Conservation (phyloP, 2,888 invertebrate species). For the Acleris holmiana region DNA sequence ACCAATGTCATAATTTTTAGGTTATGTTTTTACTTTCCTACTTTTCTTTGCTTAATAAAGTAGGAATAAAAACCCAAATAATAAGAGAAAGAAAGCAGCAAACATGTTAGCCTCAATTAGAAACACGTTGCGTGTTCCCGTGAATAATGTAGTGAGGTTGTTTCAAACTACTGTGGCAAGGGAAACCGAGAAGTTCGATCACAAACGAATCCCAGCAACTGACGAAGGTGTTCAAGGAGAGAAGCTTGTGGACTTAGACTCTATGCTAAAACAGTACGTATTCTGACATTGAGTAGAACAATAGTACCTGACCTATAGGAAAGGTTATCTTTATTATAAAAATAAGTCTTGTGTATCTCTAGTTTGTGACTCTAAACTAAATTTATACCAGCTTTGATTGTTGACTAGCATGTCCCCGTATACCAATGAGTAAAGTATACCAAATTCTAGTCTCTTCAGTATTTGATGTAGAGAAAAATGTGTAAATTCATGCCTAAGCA, state of each 20-base stretch:
- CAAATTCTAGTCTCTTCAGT: too few relatives aligned
- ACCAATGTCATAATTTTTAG: conserved; percentile 21
- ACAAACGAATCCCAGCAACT: conserved; percentile 72
- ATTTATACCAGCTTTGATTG: too few relatives aligned
- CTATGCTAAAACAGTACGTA: conserved; percentile 84
- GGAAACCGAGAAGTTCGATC: conserved; percentile 69
- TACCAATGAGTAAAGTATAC: too few relatives aligned
- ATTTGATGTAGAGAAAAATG: too few relatives aligned
- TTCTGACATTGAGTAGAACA: not conserved
- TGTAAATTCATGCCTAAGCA: too few relatives aligned
- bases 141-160: conserved; percentile 53
- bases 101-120: conserved; percentile 63
- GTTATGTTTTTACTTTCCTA: conserved; percentile 23
- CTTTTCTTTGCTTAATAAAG: conserved; percentile 10
- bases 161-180: conserved; percentile 63
- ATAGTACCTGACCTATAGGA: too few relatives aligned
- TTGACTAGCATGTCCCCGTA: too few relatives aligned
- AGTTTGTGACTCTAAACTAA: too few relatives aligned
- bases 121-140: conserved; percentile 56
- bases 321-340: too few relatives aligned
- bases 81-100: conserved; percentile 41
- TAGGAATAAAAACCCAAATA: conserved; percentile 27
- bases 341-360: too few relatives aligned
- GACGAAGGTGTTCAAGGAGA: conserved; percentile 94
- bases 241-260: conserved; percentile 88